Evolutionary conservation across 2,888 invertebrate species (phyloP).

Genomic region (Lasioglossum leucozonium): DNA sequence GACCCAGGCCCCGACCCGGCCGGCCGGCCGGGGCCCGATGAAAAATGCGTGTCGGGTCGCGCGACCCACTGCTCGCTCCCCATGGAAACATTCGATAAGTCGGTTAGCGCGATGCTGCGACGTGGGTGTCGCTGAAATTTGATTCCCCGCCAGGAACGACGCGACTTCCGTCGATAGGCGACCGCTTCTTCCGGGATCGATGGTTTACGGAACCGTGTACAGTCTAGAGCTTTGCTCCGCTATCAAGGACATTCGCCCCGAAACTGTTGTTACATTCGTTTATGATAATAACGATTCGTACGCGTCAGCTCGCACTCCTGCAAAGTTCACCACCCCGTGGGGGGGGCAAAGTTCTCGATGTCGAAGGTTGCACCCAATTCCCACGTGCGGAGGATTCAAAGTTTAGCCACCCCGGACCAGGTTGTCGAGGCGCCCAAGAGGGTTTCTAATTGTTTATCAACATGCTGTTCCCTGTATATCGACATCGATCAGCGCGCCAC

Average conservation of each 20-base stretch:
- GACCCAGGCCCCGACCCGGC: slow-evolving; percentile 6
- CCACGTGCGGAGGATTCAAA: not conserved
- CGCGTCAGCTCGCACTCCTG: not conserved
- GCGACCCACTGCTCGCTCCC: slow-evolving; percentile 16
- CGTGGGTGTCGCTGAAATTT: slow-evolving; percentile 69
- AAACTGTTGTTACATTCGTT: too few species aligned
- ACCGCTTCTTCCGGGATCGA: not conserved
- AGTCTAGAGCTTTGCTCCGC: too few species aligned
- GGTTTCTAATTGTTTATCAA: slow-evolving; percentile 4
- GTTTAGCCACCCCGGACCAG: not conserved
- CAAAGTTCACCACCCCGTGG: not conserved
- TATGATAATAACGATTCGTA: not conserved
- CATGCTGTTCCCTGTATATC: not conserved
- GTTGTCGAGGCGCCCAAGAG: not conserved
- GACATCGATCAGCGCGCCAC: not conserved
- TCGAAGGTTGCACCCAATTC: not conserved
- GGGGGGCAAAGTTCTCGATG: not conserved
- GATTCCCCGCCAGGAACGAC: slow-evolving; percentile 68
- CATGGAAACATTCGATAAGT: slow-evolving; percentile 42
- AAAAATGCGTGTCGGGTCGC: slow-evolving; percentile 49
- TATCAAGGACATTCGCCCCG: too few species aligned
- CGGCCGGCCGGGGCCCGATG: slow-evolving; percentile 39
- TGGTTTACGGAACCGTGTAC: not conserved
- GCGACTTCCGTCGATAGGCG: slow-evolving; percentile 63
- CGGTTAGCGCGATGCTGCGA: slow-evolving; percentile 17